Evolutionary conservation across 2,797 vertebrate genomes (phyloP).

Genomic region (Allobates femoralis): DNA sequence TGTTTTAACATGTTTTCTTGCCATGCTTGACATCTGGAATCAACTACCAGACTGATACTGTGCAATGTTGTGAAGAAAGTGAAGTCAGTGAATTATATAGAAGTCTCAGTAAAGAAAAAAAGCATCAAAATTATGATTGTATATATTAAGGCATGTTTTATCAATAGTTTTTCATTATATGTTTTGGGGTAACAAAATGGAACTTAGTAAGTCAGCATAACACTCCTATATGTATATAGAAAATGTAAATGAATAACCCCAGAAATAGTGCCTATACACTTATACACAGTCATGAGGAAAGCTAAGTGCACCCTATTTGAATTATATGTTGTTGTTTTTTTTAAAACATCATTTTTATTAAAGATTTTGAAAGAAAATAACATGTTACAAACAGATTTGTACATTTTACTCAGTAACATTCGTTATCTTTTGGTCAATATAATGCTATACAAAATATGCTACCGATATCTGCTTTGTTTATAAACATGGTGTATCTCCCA

Average conservation of each 20-base stretch:
- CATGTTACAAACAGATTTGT: too few species aligned
- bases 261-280: background rate
- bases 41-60: background rate
- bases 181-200: too few species aligned
- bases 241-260: background rate
- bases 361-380: too few species aligned
- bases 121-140: background rate
- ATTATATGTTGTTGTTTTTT: too few species aligned
- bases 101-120: background rate
- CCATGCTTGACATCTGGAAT: background rate
- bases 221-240: background rate
- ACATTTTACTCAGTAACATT: too few species aligned
- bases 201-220: background rate
- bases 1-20: slow-evolving; percentile 33
- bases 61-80: background rate
- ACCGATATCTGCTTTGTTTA: too few species aligned
- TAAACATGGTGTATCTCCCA: too few species aligned
- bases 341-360: too few species aligned
- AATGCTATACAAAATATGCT: too few species aligned
- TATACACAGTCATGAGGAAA: too few species aligned
- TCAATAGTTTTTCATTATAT: background rate
- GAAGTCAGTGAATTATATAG: background rate
- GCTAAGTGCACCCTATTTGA: too few species aligned
- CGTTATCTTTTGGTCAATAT: too few species aligned
- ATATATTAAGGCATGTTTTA: background rate